Conservation (phyloP, 2,797 vertebrate genomes). For the Bradypus variegatus region DNA sequence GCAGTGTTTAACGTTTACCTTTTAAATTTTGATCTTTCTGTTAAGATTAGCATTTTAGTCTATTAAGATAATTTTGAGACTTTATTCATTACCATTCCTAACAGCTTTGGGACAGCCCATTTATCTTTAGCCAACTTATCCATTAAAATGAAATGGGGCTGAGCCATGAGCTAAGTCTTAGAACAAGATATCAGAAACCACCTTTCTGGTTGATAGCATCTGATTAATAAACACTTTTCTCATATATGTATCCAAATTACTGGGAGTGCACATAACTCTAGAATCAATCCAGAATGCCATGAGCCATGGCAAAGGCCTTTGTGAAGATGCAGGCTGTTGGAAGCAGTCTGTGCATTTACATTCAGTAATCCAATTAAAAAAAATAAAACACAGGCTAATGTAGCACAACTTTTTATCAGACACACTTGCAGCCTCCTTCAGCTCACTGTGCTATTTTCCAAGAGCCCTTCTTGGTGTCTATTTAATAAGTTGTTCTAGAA, state of each 20-base stretch:
- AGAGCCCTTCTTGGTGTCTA: not conserved
- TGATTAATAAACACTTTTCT: not conserved
- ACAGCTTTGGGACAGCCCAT: not conserved
- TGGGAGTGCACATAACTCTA: not conserved
- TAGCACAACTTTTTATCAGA: not conserved
- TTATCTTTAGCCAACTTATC: not conserved
- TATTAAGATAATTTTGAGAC: not conserved
- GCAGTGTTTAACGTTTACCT: not conserved
- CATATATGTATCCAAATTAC: not conserved
- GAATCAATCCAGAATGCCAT: not conserved
- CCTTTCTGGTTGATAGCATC: not conserved
- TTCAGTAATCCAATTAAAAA: not conserved
- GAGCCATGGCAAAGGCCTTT: not conserved
- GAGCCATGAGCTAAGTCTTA: not conserved
- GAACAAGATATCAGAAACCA: not conserved
- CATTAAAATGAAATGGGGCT: not conserved
- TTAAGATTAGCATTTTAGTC: not conserved
- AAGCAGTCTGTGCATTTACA: not conserved
- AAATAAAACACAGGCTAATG: slow-evolving; percentile 4
- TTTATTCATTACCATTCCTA: slow-evolving; percentile 11
- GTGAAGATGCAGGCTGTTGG: not conserved
- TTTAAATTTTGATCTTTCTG: slow-evolving; percentile 1
- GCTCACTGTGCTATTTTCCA: not conserved
- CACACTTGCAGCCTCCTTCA: not conserved
- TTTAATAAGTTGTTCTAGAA: not conserved